Percentiles rank a stretch among this genome's conserved stretches.
phyloP scores from a whole-genome alignment of 2,113 vertebrate genomes.

The Myodes glareolus region DNA sequence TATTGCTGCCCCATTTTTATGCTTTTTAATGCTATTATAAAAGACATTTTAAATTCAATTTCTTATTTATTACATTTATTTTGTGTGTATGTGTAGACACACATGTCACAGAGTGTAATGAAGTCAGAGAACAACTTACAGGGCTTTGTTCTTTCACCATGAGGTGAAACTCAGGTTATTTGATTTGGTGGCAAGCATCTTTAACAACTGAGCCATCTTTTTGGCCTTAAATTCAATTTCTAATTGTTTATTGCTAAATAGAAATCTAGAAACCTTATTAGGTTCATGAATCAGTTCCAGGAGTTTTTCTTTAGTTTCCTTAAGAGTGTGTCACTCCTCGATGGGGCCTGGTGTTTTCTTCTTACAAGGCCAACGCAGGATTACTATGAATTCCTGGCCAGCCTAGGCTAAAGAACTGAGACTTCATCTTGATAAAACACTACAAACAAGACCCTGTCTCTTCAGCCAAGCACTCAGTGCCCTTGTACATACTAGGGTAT shows the following conservation, averaged over 20 bases:
- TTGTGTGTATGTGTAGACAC: neutral
- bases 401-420: neutral
- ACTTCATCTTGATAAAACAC: neutral
- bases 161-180: neutral
- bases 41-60: neutral
- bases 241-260: neutral
- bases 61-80: neutral
- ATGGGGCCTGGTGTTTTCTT: neutral
- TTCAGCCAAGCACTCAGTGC: neutral
- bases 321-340: neutral
- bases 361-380: neutral
- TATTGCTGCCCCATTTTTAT: neutral
- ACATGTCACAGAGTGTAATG: neutral
- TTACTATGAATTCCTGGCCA: neutral
- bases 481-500: neutral
- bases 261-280: neutral
- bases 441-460: neutral
- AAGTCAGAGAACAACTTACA: neutral
- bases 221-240: slow-evolving; percentile 2
- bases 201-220: neutral
- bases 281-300: slow-evolving; percentile 5
- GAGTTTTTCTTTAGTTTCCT: neutral
- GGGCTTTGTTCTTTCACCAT: neutral
- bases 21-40: slow-evolving; percentile 31
- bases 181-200: neutral